Evolutionary conservation across 2,113 vertebrate genomes (phyloP), one percentile per base, ranked within the genome.

Genomic region (Pandion haliaetus): DNA sequence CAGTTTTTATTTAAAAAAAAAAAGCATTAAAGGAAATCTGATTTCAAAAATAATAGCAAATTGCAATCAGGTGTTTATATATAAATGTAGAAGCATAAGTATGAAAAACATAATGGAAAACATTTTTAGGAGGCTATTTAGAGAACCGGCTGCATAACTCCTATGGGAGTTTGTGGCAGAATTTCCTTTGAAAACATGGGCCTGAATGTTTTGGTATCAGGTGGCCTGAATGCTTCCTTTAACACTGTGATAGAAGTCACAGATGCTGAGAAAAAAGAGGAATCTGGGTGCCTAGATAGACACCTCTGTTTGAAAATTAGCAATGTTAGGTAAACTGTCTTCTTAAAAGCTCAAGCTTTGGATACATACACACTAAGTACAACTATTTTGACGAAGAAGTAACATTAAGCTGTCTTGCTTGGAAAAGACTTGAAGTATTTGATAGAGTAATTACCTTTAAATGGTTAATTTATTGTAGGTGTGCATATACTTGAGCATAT

Each of bases 381-480:
- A 78, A 54, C 9, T 12, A 40, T 82, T 94, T 74, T 47, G 57
- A 89, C 50, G 17, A 26, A 86, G 8, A 88, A 81, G 66, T 86
- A 36, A 50, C 5, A 77, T 80, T 50, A 74, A 84, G 29, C 14
- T 85, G 17, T 76, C 65, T 63, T 85, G 5, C 57, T 42, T 82
- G 47, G 47, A 70, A 87, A 85, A 90, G 80, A 67, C 47, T 83
- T 66, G 7, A 17, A 49, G 9, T 38, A 32, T 16, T 13, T 77
- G 34, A 69, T 28, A 49, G 25, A 71, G 6, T 34, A 91, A 85
- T 86, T 90, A 65, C 8, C 19, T 82, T 85, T 32, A 95, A 92
- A 92, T 40, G 4, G 59, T 79, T 91, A 82, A 82, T 69, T 34
- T 82, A 26, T 61, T 80, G 62, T 72, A 96, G 55, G 73, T 88